Evolutionary conservation across 2,888 invertebrate species (phyloP).

Genomic region (Leucozona laternaria): DNA sequence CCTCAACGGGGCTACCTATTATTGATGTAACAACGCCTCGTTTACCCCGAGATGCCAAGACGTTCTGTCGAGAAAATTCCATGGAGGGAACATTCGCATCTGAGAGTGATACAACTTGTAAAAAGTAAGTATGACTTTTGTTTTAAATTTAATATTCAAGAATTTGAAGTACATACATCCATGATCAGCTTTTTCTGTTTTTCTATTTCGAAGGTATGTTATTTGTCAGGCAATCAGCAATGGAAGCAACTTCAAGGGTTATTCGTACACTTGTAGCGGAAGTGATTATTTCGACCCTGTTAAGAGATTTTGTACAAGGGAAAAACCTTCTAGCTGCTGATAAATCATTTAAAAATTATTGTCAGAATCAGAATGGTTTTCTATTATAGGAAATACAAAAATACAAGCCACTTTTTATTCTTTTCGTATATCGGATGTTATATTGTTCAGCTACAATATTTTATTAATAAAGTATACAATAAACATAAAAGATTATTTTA

Average conservation of each 20-base stretch:
- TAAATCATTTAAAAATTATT: not conserved
- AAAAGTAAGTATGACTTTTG: not conserved
- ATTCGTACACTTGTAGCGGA: not conserved
- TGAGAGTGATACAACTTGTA: constrained; percentile 69
- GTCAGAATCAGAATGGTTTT: not conserved
- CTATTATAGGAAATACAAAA: too few relatives aligned
- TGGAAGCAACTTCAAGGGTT: not conserved
- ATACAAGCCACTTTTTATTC: too few relatives aligned
- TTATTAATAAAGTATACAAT: too few relatives aligned
- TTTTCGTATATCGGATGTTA: too few relatives aligned
- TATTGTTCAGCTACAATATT: too few relatives aligned
- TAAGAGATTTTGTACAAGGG: not conserved
- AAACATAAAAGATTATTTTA: not conserved
- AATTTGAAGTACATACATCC: not conserved
- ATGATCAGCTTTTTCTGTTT: not conserved
- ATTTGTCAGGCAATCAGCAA: constrained; percentile 5
- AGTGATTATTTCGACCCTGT: constrained; percentile 17
- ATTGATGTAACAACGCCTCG: constrained; percentile 26
- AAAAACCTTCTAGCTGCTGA: not conserved
- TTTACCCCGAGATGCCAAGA: constrained; percentile 33
- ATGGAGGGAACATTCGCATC: constrained; percentile 47
- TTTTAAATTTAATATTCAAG: not conserved
- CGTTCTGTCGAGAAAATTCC: constrained; percentile 58
- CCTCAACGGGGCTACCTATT: not conserved
- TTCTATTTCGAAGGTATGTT: not conserved